Evolutionary conservation across 2,113 vertebrate genomes (phyloP), one percentile per base, ranked within the genome.

Genomic region (Ibidorhyncha struthersii): DNA sequence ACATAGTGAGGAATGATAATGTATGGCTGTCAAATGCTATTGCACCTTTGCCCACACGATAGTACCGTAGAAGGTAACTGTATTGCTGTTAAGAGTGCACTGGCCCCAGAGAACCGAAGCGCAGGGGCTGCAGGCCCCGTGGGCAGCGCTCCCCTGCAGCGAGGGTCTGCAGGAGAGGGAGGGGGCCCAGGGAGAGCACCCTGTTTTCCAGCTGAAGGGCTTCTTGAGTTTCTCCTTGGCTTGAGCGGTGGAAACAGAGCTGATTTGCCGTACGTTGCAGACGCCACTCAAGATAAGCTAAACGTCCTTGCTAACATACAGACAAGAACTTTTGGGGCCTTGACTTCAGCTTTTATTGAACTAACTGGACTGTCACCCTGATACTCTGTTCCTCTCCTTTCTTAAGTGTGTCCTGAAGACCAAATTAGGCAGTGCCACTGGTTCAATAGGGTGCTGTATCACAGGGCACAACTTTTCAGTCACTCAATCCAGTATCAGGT

Each of bases 331-430:
- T 88, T 25, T 58, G 4, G 40, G 22, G 53, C 30, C 45, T 70
- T 53, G 16, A 66, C 49, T 91, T 91, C 41, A 40, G n/a, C 71
- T 86, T 92, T 62, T 90, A 15, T 41, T 85, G 49, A 90, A 53
- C 25, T 69, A 17, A 38, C 43, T 50, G 58, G 14, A 14, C 34
- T 66, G 38, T 77, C 82, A 88, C 25, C 12, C 27, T 67, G 38
- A 19, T 61, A n/a, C 2, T 69, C 47, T 72, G 8, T 55, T 79
- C 21, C 23, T 82, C 17, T 88, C 9, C 40, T 67, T 59, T 63
- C 36, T 61, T 49, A 23, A 70, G 15, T 30, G 38, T 32, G 49
- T 62, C 41, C 59, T 90, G 45, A 86, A 92, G 76, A 72, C 29
- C 38, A 20, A 30, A 50, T 70, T 26, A 73, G 58, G 17, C 27